phyloP scores from a whole-genome alignment of 1,140 invertebrate species.

The Pantala flavescens region DNA sequence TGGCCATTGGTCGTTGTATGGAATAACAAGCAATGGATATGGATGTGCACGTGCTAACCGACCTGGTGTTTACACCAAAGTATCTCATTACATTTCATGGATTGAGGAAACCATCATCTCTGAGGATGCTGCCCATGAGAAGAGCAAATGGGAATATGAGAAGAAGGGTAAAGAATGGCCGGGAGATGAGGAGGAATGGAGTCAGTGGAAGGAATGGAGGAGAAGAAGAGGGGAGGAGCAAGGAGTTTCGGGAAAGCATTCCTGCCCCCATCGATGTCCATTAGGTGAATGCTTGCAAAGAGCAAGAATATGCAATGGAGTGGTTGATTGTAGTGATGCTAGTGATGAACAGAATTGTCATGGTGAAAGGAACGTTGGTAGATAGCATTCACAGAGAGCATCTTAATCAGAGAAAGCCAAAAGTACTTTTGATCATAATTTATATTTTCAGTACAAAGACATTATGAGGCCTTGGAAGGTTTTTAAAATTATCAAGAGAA shows the following conservation, averaged over 20 bases:
- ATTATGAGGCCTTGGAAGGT: no score
- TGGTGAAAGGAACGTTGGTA: not conserved
- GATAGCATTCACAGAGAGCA: not conserved
- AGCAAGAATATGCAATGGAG: slow-evolving; percentile 61
- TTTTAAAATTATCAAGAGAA: no score
- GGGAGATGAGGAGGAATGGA: not conserved
- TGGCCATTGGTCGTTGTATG: slow-evolving; percentile 50
- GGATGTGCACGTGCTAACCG: slow-evolving; percentile 71
- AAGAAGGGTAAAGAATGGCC: not conserved
- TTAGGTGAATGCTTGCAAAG: slow-evolving; percentile 61
- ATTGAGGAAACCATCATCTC: slow-evolving; percentile 32
- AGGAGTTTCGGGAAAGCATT: not conserved
- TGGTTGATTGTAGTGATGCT: slow-evolving; percentile 61
- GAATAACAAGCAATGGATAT: slow-evolving; percentile 78
- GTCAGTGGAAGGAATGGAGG: not conserved
- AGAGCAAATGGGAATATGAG: not conserved
- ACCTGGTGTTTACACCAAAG: slow-evolving; percentile 82
- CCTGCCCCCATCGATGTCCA: slow-evolving; percentile 48
- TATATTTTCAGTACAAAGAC: no score
- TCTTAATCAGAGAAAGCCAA: no score
- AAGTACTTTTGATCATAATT: no score
- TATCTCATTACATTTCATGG: slow-evolving; percentile 66
- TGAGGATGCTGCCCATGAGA: not conserved
- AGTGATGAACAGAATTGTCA: slow-evolving; percentile 50
- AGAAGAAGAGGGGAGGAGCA: not conserved